phyloP scores from a whole-genome alignment of 2,113 vertebrate genomes.

The Saguinus imperator region DNA sequence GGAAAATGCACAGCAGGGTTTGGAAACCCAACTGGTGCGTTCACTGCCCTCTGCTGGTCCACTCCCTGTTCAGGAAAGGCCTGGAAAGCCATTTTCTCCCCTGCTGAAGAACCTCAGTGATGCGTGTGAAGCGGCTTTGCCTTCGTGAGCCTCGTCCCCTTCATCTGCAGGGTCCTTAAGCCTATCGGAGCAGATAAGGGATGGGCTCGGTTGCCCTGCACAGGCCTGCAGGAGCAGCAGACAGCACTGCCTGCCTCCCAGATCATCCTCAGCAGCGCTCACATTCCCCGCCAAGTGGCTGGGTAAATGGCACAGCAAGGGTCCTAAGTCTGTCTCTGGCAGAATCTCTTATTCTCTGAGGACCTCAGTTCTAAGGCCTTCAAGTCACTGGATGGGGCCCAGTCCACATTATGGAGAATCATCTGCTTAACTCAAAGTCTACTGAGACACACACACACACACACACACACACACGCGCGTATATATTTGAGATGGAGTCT shows the following conservation, averaged over 20 bases:
- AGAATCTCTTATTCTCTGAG: no score
- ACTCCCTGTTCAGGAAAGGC: background rate
- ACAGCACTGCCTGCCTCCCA: accelerated
- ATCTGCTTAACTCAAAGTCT: no score
- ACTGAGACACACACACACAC: no score
- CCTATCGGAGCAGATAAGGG: background rate
- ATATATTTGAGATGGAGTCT: no score
- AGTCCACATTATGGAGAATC: no score
- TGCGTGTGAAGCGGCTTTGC: background rate
- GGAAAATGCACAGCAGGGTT: background rate
- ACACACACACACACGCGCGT: no score
- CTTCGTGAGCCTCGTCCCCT: accelerated
- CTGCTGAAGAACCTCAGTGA: accelerated
- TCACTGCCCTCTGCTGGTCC: background rate
- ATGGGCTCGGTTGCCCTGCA: accelerated
- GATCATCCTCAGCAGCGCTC: accelerated
- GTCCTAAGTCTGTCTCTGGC: no score
- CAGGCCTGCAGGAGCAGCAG: accelerated
- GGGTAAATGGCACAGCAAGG: no score
- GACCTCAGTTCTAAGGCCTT: no score
- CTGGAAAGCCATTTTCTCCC: background rate
- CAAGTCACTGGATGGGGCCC: no score
- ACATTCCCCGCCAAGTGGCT: background rate
- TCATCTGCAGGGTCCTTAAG: accelerated
- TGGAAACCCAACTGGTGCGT: accelerated